phyloP scores from a whole-genome alignment of 1,140 invertebrate genomes.

The Rhagoletis zephyria region DNA sequence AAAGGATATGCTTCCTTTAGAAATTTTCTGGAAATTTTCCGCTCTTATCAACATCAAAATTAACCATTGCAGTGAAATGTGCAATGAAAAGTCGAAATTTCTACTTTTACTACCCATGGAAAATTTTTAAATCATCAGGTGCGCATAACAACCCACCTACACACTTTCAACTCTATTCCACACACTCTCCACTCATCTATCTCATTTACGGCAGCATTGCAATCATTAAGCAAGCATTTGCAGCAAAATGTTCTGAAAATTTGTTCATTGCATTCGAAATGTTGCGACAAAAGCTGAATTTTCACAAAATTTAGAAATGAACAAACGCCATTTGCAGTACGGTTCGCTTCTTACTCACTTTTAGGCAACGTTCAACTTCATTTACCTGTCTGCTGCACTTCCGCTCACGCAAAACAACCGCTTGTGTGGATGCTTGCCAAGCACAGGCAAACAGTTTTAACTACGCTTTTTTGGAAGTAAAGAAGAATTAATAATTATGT shows the following conservation, averaged over 20 bases:
- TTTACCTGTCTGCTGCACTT: not conserved
- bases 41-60: conserved; percentile 21
- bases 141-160: not conserved
- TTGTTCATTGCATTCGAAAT: conserved; percentile 20
- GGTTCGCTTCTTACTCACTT: not conserved
- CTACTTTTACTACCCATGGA: not conserved
- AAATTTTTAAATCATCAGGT: not conserved
- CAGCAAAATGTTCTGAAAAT: not conserved
- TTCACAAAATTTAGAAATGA: not conserved
- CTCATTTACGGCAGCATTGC: not conserved
- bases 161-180: not conserved
- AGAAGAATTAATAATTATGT: no score
- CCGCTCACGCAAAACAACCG: not conserved
- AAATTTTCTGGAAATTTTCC: conserved; percentile 16
- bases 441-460: not conserved
- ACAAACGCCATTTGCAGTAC: conserved; percentile 8
- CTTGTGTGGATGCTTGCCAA: not conserved
- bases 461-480: no score
- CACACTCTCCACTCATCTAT: not conserved
- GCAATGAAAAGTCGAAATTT: conserved; percentile 5
- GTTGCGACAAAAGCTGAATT: not conserved
- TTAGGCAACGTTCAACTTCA: no score
- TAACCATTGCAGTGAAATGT: conserved; percentile 24
- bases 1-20: not conserved
- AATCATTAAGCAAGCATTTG: conserved; percentile 18